phyloP scores from a whole-genome alignment of 2,888 invertebrate genomes.

The Eucriotettix oculatus region DNA sequence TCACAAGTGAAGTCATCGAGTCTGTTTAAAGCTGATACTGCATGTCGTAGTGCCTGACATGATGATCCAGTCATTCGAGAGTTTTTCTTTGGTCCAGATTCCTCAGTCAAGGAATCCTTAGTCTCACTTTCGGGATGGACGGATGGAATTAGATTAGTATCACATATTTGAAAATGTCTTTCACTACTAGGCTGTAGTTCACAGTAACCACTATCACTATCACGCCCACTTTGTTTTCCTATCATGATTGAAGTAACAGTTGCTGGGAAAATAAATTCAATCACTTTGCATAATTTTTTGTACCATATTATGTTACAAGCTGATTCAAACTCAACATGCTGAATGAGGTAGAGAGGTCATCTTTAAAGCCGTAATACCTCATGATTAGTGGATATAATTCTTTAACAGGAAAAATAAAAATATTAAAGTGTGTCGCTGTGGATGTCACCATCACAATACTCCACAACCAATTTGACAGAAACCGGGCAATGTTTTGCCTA shows the following conservation, averaged over 20 bases:
- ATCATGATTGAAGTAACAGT: not conserved
- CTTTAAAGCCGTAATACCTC: not conserved
- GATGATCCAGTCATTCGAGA: conserved; percentile 50
- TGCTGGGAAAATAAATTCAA: not conserved
- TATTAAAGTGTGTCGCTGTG: too few species aligned
- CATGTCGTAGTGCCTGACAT: conserved; percentile 78
- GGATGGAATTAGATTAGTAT: conserved; percentile 3
- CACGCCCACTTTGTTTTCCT: conserved; percentile 4
- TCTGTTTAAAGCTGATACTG: conserved; percentile 79
- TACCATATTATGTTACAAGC: conserved; percentile 4
- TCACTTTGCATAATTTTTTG: not conserved
- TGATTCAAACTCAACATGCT: not conserved
- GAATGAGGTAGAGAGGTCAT: not conserved
- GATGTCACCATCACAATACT: too few species aligned
- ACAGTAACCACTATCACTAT: conserved; percentile 14
- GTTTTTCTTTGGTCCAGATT: not conserved
- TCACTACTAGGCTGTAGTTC: conserved; percentile 7
- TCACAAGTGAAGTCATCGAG: conserved; percentile 87
- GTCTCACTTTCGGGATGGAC: not conserved
- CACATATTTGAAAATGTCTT: conserved; percentile 3
- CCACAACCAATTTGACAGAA: too few species aligned
- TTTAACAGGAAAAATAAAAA: not conserved
- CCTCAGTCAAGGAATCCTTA: not conserved
- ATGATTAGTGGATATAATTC: not conserved
- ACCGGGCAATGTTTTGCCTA: too few species aligned